These are phyloP conservation scores for Autographa pulchrina DNA, from an alignment of 2,888 invertebrate species.

Conservation along the genomic window DNA sequence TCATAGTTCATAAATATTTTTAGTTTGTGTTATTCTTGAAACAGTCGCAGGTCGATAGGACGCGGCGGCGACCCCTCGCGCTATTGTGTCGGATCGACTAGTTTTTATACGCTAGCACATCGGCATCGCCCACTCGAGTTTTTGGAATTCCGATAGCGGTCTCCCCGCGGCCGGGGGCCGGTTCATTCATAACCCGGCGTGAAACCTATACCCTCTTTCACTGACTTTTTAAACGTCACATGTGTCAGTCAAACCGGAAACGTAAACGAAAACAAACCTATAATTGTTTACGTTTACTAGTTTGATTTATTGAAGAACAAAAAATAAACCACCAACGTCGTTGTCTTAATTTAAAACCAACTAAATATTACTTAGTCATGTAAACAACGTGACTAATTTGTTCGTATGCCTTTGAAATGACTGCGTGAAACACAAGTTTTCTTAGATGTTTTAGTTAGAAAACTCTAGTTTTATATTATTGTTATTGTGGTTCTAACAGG, in stretches of 20 bases:
- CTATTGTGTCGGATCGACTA: conserved; percentile 78
- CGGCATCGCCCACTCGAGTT: conserved; percentile 84
- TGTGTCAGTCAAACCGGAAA: conserved; percentile 78
- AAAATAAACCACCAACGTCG: conserved; percentile 78
- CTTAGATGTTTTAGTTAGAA: not conserved
- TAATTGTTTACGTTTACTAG: conserved; percentile 78
- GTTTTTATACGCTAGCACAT: conserved; percentile 77
- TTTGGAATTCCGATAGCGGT: conserved; percentile 83
- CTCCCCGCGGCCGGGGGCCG: conserved; percentile 69
- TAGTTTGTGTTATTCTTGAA: conserved; percentile 61
- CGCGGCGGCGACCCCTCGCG: conserved; percentile 64
- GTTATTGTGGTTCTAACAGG: not conserved
- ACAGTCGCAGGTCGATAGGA: conserved; percentile 67
- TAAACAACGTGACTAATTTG: conserved; percentile 50
- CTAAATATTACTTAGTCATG: conserved; percentile 38
- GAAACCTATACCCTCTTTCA: conserved; percentile 71
- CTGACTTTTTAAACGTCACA: conserved; percentile 68
- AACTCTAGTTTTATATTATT: too few species aligned
- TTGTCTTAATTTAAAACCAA: conserved; percentile 56
- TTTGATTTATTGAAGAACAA: conserved; percentile 70
- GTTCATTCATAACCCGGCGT: conserved; percentile 87
- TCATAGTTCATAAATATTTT: conserved; percentile 59
- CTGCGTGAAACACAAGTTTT: conserved; percentile 5
- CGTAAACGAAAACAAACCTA: conserved; percentile 79
- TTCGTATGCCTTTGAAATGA: conserved; percentile 14